Conservation (phyloP, 2,113 vertebrate genomes). For the Desmodus rotundus region DNA sequence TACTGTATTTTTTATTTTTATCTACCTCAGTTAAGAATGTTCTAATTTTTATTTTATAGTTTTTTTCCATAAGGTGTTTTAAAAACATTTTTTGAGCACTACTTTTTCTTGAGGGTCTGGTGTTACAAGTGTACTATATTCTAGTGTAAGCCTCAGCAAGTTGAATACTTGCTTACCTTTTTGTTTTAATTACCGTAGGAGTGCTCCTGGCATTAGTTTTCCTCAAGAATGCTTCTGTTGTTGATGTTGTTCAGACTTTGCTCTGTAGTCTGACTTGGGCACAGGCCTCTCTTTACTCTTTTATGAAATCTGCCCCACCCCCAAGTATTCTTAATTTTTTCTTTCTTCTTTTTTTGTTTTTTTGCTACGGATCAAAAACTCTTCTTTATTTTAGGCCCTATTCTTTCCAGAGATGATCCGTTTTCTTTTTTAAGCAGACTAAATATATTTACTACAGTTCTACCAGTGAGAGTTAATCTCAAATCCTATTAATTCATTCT, state of each 20-base stretch:
- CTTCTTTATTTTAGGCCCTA: neutral
- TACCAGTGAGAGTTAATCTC: neutral
- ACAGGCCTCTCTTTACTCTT: neutral
- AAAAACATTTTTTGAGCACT: neutral
- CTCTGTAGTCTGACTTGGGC: neutral
- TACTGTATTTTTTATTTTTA: neutral
- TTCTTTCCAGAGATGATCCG: neutral
- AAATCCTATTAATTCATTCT: constrained; percentile 42
- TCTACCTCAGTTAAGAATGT: neutral
- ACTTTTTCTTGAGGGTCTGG: neutral
- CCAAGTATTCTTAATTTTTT: neutral
- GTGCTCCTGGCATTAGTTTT: neutral
- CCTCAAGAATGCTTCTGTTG: neutral
- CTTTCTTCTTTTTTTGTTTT: neutral
- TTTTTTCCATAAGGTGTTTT: neutral
- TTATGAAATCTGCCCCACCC: neutral
- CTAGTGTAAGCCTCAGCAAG: neutral
- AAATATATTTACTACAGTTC: neutral
- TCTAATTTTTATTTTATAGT: neutral
- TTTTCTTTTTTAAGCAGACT: constrained; percentile 31
- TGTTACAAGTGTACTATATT: neutral
- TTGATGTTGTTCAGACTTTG: neutral
- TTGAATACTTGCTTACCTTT: neutral
- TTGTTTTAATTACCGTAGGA: neutral
- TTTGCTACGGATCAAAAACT: neutral